Base-by-base conservation (phyloP, 2,888 invertebrate species). In the Parnassius smintheus region DNA sequence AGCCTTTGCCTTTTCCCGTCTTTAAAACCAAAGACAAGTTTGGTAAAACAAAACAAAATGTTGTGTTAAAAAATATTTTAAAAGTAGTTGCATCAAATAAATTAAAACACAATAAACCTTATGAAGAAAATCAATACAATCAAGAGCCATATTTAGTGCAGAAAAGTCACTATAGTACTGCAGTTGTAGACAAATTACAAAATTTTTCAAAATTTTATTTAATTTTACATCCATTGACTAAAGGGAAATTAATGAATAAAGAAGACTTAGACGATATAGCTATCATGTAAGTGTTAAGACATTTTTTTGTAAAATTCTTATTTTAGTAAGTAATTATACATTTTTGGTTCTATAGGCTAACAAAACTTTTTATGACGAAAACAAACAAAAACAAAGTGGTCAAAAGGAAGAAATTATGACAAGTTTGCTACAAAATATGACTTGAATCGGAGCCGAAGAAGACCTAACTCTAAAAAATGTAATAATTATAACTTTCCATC, bases 191-290 rank as follows among this genome's bases (percentile, higher is more conserved):
- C 4, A 49, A 62, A 12, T 54, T 62, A n/a, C 22, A 59, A 54
- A 58, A 54, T 9, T 62, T 49, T 54, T 62, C 62, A 25, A 62
- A 62, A 22, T 54, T 58, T 13, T 62, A 58, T 59, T 53, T 62
- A 2, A 58, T 62, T 48, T 54, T 62, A 35, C 54, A 62, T 9
- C 46, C 61, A 25, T 48, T 46, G 9, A 3, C 35, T 0, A 42
- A 3, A 8, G 46, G 35, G 42, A 56, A 56, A 45, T 10, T 52
- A 45, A 2, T 56, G 9, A 53, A 53, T 44, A 10, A 49, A 0
- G 48, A 53, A 41, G 52, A 61, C 46, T 46, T 56, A 12, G 41
- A 61, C 4, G 45, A 56, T 1, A 35, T 61, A 12, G 45, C 51
- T 0, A 46, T 2, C 46, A 46, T 61, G 61, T 56, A 56, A 56